Evolutionary conservation across 2,797 vertebrate species (phyloP).

Genomic region (Anguilla pacifica): DNA sequence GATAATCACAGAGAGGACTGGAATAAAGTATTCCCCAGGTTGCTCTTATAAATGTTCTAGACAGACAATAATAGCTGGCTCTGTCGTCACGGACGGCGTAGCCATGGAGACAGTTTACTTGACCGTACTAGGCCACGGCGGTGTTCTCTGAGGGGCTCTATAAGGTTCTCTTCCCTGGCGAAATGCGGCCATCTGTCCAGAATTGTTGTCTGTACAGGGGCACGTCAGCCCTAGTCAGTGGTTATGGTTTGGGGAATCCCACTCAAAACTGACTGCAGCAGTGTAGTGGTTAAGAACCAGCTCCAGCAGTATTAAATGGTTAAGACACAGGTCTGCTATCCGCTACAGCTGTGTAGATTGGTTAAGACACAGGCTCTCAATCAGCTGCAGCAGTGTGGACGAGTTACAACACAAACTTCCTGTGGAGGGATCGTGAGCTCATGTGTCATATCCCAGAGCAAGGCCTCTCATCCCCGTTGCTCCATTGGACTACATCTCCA

Average conservation of each 20-base stretch:
- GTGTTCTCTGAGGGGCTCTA: not conserved
- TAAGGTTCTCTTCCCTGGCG: not conserved
- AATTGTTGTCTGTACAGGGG: not conserved
- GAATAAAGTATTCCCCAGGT: constrained; percentile 19
- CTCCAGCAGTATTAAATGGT: not conserved
- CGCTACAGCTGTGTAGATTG: not conserved
- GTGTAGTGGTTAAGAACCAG: not conserved
- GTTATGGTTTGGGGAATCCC: not conserved
- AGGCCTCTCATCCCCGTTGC: not conserved
- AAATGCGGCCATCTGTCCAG: not conserved
- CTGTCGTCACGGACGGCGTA: not conserved
- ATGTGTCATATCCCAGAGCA: not conserved
- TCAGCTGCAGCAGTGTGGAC: not conserved
- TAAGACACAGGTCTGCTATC: not conserved
- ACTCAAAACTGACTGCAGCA: no score
- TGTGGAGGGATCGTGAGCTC: not conserved
- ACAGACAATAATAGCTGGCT: not conserved
- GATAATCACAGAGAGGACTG: not conserved
- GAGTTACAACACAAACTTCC: not conserved
- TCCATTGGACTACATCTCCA: not conserved
- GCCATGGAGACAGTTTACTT: not conserved
- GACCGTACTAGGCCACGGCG: not conserved
- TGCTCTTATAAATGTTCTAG: constrained; percentile 15
- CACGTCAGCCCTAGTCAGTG: not conserved
- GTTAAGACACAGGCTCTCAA: not conserved